Evolutionary conservation across 2,797 vertebrate genomes (phyloP).

Genomic region (Periparus ater): DNA sequence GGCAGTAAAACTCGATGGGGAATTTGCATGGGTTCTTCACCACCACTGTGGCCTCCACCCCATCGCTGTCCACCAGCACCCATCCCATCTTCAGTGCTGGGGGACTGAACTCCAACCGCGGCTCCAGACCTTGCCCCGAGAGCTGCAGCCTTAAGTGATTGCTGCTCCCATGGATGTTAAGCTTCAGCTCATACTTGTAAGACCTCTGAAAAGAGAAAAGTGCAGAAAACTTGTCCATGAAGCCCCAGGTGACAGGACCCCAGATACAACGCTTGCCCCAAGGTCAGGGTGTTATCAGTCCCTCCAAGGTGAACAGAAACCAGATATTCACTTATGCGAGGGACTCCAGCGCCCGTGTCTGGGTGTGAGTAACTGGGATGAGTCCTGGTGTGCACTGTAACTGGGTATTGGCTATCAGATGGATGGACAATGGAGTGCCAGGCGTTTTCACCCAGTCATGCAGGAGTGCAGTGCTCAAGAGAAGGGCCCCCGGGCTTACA

Average conservation of each 20-base stretch:
- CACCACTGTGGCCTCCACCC: constrained; percentile 73
- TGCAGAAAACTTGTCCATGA: neutral
- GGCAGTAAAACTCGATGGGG: too few species aligned
- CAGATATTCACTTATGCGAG: neutral
- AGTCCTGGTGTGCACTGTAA: neutral
- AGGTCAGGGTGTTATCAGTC: neutral
- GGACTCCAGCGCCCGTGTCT: neutral
- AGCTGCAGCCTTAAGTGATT: constrained; percentile 74
- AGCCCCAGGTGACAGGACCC: neutral
- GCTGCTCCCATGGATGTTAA: constrained; percentile 78
- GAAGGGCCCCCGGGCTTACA: neutral
- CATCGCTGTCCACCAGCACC: constrained; percentile 73
- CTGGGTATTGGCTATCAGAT: neutral
- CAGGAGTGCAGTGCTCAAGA: neutral
- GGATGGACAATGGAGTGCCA: neutral
- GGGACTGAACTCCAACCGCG: constrained; percentile 81
- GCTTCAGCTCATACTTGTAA: constrained; percentile 78
- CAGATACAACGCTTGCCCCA: neutral
- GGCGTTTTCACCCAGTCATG: neutral
- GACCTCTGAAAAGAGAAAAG: constrained; percentile 71
- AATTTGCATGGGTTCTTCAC: constrained; percentile 78
- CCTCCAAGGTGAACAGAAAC: neutral
- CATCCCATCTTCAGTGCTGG: constrained; percentile 79
- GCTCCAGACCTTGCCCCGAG: constrained; percentile 82
- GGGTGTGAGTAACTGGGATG: neutral